These are phyloP conservation scores for Dendropsophus ebraccatus DNA, from an alignment of 2,113 vertebrate genomes.

Conservation along the genomic window DNA sequence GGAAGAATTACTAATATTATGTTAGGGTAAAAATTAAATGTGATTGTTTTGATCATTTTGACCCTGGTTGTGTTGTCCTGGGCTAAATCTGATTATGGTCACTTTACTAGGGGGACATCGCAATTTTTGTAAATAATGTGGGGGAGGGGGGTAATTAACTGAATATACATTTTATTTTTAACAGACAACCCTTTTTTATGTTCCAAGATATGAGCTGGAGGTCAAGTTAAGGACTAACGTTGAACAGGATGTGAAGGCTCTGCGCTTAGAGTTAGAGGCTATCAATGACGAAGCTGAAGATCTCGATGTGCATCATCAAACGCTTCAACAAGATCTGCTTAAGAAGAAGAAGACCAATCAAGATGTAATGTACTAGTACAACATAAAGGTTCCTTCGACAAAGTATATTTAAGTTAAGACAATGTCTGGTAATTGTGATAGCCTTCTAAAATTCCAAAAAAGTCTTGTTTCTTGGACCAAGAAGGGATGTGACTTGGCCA, in stretches of 20 bases:
- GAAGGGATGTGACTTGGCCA: not conserved
- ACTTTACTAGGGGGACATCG: not conserved
- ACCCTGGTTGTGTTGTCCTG: not conserved
- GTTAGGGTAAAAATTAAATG: not conserved
- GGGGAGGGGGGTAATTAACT: not conserved
- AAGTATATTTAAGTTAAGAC: not conserved
- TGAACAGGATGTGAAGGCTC: constrained; percentile 64
- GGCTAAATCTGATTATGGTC: not conserved
- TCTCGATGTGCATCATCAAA: constrained; percentile 64
- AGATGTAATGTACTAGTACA: constrained; percentile 63
- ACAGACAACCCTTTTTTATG: not conserved
- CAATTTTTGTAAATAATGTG: too few relatives aligned
- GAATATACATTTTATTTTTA: not conserved
- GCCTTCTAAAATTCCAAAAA: not conserved
- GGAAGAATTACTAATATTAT: not conserved
- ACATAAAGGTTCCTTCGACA: not conserved
- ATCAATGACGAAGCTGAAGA: constrained; percentile 63
- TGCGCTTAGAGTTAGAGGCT: constrained; percentile 67
- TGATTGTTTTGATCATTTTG: not conserved
- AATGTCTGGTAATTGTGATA: not conserved
- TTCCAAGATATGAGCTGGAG: constrained; percentile 69
- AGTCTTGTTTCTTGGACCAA: not conserved
- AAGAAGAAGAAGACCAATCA: constrained; percentile 67
- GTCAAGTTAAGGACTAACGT: constrained; percentile 67
- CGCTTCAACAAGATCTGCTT: constrained; percentile 64